These are phyloP conservation scores for Andinoacara biseriatus DNA, from an alignment of 2,113 vertebrate genomes.

Conservation along the genomic window DNA sequence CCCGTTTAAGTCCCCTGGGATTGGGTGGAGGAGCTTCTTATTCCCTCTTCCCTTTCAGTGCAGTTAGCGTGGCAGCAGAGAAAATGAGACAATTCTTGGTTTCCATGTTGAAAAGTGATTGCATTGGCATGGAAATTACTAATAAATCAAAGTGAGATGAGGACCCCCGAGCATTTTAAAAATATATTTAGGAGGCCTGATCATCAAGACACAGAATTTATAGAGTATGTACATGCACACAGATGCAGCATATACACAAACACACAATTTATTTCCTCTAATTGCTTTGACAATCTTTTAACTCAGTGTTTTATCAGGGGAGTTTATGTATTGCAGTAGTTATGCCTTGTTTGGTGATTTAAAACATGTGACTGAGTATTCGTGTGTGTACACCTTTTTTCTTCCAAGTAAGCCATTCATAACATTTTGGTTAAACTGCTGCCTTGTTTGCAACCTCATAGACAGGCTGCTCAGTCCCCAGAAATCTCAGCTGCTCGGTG, in stretches of 20 bases:
- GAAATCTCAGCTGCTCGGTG: neutral
- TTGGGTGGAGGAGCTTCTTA: slow-evolving; percentile 45
- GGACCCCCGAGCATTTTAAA: neutral
- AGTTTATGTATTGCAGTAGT: neutral
- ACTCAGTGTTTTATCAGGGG: neutral
- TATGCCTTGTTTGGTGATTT: neutral
- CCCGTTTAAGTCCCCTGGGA: slow-evolving; percentile 35
- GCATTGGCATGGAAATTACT: neutral
- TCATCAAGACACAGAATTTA: neutral
- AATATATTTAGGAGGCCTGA: neutral
- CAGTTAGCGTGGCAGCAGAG: neutral
- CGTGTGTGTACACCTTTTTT: neutral
- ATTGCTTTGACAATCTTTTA: neutral
- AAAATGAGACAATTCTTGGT: neutral
- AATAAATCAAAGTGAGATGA: neutral
- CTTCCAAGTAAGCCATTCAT: neutral
- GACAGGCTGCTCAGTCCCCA: no score
- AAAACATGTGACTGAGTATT: neutral
- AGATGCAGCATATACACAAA: neutral
- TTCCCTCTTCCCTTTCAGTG: neutral
- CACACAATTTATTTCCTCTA: neutral
- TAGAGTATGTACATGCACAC: neutral
- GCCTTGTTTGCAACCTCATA: neutral
- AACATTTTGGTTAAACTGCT: neutral
- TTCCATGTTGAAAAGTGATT: neutral